Evolutionary conservation across 2,888 invertebrate genomes (phyloP), one percentile per base, ranked within the genome.

Genomic region (Craniophora ligustri): DNA sequence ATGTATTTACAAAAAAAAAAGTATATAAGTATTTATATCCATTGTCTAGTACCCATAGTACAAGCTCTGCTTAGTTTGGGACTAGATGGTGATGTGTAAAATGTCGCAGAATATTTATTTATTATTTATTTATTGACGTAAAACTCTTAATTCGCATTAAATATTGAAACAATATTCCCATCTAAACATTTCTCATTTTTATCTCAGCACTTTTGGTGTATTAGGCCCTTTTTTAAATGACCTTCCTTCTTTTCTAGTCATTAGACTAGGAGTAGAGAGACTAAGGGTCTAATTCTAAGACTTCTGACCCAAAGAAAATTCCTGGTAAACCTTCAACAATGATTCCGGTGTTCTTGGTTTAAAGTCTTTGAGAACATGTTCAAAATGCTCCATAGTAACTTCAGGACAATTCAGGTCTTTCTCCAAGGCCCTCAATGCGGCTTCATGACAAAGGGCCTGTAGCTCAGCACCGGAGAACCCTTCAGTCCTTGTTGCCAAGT

Each of bases 381-480:
- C 92, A 85, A 99, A 98, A 91, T 98, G 96, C 30, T 90, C 86
- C 89, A 94, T 94, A 2, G 90, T 89, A 0, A 99, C 95, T 49
- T 84, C 80, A 8, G 88, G 75, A 19, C 96, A 95, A 5, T 96
- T 89, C 1, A 98, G 89, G 82, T 96, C 95, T 71, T 96, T 96
- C 80, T 98, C 97, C 38, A 99, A 87, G 1, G 98, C 97, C 79
- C 95, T 95, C 82, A 98, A 92, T 0, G 97, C 99, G 5, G 99
- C 99, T 88, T 98, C 98, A 61, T 98, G 96, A 78, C 99, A 99
- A 1, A 99, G 94, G 0, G 98, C 98, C 69, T 96, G 95, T 30
- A 98, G 94, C 93, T 99, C 99, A 0, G 99, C 99, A 0, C 99
- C 99, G 0, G 99, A 98, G 88, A 97, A 99, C 0, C 96, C 96